phyloP scores from a whole-genome alignment of 2,888 invertebrate genomes.

The Torymus aiolomorphi region DNA sequence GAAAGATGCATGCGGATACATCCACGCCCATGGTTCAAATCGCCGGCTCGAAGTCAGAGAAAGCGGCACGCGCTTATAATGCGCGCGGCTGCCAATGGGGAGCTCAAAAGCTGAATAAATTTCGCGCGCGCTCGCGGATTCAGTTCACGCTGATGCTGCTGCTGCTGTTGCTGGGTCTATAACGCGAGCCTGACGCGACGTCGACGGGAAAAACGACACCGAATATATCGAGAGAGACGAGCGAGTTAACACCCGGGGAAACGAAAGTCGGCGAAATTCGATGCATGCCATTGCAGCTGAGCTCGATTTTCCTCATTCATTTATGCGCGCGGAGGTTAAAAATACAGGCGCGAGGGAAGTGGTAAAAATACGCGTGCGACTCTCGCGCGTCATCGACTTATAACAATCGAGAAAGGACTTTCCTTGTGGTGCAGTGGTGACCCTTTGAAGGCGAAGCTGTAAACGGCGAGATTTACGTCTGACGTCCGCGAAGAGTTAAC shows the following conservation, averaged over 20 bases:
- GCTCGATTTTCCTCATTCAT: slow-evolving; percentile 29
- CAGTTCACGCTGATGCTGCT: neutral
- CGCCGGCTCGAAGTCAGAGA: neutral
- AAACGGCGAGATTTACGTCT: too few relatives aligned
- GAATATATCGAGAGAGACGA: slow-evolving; percentile 8
- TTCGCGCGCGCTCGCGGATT: neutral
- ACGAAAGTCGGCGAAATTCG: slow-evolving; percentile 36
- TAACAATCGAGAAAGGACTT: too few relatives aligned
- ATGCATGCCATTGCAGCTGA: slow-evolving; percentile 5
- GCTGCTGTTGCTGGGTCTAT: neutral
- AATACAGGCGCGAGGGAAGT: too few relatives aligned
- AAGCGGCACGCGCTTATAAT: slow-evolving; percentile 25
- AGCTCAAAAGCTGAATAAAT: slow-evolving; percentile 25
- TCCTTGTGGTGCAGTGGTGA: too few relatives aligned
- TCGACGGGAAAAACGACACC: slow-evolving; percentile 12
- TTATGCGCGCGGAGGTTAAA: neutral
- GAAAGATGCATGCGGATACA: slow-evolving; percentile 42
- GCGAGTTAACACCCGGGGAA: neutral
- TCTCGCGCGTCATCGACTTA: too few relatives aligned
- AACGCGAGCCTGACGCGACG: neutral
- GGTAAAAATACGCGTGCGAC: too few relatives aligned
- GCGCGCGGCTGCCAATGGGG: neutral
- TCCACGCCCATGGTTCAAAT: slow-evolving; percentile 24
- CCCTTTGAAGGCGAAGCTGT: too few relatives aligned
- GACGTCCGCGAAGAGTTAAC: too few relatives aligned